phyloP scores from a whole-genome alignment of 2,113 vertebrate species.

The Caloenas nicobarica region DNA sequence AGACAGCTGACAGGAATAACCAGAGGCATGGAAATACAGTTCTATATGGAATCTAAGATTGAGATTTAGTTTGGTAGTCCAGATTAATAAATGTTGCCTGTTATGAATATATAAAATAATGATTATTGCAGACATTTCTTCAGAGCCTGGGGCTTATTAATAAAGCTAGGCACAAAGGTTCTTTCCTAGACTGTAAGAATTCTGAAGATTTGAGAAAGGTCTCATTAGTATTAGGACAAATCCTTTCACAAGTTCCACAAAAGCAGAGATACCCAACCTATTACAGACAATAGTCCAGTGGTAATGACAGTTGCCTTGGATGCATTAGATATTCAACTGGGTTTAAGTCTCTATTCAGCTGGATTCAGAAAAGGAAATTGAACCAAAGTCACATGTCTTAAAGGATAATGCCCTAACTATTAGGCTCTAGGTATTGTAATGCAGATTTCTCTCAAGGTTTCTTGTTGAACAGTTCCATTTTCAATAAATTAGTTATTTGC shows the following conservation, averaged over 20 bases:
- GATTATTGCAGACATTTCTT: conserved; percentile 31
- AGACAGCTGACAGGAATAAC: conserved; percentile 40
- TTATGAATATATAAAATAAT: conserved; percentile 45
- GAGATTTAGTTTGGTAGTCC: conserved; percentile 22
- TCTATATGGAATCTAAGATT: neutral
- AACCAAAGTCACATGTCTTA: conserved; percentile 45
- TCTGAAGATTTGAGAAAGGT: conserved; percentile 49
- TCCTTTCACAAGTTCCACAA: conserved; percentile 63
- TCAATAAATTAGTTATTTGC: conserved; percentile 31
- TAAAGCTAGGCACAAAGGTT: conserved; percentile 26
- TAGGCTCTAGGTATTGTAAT: conserved; percentile 50
- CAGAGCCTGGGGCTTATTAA: conserved; percentile 8
- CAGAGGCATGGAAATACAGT: conserved; percentile 43
- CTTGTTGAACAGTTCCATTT: conserved; percentile 8
- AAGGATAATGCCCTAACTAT: conserved; percentile 56
- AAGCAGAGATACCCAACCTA: conserved; percentile 55
- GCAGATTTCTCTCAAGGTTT: conserved; percentile 52
- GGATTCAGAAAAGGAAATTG: conserved; percentile 61
- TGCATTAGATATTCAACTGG: conserved; percentile 58
- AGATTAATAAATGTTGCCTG: conserved; percentile 41
- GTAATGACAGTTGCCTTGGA: conserved; percentile 68
- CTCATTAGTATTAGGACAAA: conserved; percentile 60
- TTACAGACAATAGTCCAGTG: conserved; percentile 43
- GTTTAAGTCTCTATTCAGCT: conserved; percentile 63
- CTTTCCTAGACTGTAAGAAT: conserved; percentile 31